Evolutionary conservation across 1,140 invertebrate genomes (phyloP).

Genomic region (Scaptomyza hsui): DNA sequence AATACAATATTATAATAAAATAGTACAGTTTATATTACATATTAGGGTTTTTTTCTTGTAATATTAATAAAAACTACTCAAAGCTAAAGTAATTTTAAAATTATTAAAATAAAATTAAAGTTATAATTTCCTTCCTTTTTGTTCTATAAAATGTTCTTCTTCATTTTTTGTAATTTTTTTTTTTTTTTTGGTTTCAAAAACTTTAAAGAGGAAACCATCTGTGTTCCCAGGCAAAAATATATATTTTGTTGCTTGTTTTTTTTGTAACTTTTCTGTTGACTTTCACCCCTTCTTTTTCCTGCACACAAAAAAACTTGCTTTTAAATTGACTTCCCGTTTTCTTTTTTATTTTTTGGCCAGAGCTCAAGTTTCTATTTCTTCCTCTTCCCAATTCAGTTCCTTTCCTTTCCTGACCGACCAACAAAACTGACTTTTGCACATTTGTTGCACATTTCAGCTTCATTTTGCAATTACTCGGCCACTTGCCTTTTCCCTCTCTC

Average conservation of each 20-base stretch:
- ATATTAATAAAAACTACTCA: too few relatives aligned
- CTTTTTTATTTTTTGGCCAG: background rate
- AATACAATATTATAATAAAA: too few relatives aligned
- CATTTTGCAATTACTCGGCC: conserved; percentile 63
- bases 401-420: conserved; percentile 14
- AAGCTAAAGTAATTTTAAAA: too few relatives aligned
- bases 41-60: too few relatives aligned
- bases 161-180: too few relatives aligned
- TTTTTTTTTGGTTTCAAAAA: background rate
- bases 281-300: too few relatives aligned
- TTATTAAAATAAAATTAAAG: too few relatives aligned
- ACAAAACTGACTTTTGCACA: conserved; percentile 32
- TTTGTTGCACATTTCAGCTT: conserved; percentile 67
- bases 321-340: conserved; percentile 43
- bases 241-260: background rate
- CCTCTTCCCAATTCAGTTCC: conserved; percentile 11
- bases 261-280: conserved; percentile 1
- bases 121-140: too few relatives aligned
- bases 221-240: background rate
- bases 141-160: too few relatives aligned
- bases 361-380: conserved; percentile 58
- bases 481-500: background rate
- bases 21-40: too few relatives aligned
- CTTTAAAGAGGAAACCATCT: conserved; percentile 11
- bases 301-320: conserved; percentile 20